phyloP scores from a whole-genome alignment of 2,113 vertebrate species.

The Gracilinanus agilis region DNA sequence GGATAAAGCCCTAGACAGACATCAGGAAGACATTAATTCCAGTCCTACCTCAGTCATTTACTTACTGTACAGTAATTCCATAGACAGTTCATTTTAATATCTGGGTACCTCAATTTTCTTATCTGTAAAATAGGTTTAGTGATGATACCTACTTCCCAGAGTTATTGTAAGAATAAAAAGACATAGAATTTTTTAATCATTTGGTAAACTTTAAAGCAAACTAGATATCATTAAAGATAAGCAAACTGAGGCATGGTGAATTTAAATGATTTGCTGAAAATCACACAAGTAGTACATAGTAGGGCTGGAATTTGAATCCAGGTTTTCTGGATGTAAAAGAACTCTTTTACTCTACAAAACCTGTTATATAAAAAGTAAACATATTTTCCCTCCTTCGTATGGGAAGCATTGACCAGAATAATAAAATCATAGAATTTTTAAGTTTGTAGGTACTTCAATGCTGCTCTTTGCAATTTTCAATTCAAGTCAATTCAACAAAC shows the following conservation, averaged over 20 bases:
- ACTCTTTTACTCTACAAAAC: not conserved
- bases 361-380: not conserved
- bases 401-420: not conserved
- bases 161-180: not conserved
- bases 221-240: not conserved
- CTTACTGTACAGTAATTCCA: not conserved
- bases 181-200: not conserved
- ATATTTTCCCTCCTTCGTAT: not conserved
- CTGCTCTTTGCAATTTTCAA: not conserved
- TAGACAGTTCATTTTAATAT: not conserved
- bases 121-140: not conserved
- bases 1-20: not conserved
- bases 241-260: not conserved
- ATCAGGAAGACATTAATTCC: not conserved
- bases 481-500: not conserved
- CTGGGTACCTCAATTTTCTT: not conserved
- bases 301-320: not conserved
- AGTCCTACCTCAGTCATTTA: not conserved
- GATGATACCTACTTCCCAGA: not conserved
- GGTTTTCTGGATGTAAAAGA: not conserved
- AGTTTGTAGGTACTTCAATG: not conserved
- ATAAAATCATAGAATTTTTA: not conserved
- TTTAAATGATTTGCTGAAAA: not conserved
- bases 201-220: not conserved
- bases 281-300: not conserved